These are phyloP conservation scores for Leucoptera coffeella DNA, from an alignment of 2,888 invertebrate species.

Conservation along the genomic window DNA sequence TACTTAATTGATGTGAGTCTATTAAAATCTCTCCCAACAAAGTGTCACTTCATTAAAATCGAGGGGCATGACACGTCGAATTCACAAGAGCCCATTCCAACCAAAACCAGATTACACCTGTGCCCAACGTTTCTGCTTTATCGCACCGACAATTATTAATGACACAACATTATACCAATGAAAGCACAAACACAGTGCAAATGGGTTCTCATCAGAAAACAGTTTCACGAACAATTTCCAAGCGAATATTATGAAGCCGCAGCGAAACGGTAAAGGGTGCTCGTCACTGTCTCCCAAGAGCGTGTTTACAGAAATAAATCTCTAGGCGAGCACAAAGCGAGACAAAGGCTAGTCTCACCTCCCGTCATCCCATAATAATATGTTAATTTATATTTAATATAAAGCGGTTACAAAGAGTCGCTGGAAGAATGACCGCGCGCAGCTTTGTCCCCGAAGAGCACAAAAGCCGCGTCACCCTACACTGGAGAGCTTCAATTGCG, in stretches of 20 bases:
- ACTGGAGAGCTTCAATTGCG: slow-evolving; percentile 24
- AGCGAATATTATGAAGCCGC: background rate
- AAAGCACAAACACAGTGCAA: no score
- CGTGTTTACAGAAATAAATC: slow-evolving; percentile 46
- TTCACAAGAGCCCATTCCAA: no score
- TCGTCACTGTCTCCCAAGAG: slow-evolving; percentile 21
- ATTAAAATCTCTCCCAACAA: no score
- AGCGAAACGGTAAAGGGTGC: background rate
- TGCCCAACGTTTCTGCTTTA: no score
- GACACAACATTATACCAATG: no score
- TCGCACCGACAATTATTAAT: no score
- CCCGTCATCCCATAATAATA: slow-evolving; percentile 21
- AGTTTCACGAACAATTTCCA: slow-evolving; percentile 8
- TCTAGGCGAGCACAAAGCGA: slow-evolving; percentile 23
- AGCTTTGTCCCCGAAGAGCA: slow-evolving; percentile 12
- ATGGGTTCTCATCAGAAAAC: slow-evolving; percentile 16
- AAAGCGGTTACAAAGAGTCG: slow-evolving; percentile 27
- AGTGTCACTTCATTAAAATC: no score
- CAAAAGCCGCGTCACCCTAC: slow-evolving; percentile 8
- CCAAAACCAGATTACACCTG: no score
- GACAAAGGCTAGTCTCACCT: slow-evolving; percentile 23
- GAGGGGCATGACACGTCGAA: no score
- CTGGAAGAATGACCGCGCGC: slow-evolving; percentile 15
- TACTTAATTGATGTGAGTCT: no score
- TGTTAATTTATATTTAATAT: slow-evolving; percentile 49